Percentiles rank a stretch among this genome's conserved stretches.
phyloP scores from a whole-genome alignment of 2,888 invertebrate species.

The Tyria jacobaeae region DNA sequence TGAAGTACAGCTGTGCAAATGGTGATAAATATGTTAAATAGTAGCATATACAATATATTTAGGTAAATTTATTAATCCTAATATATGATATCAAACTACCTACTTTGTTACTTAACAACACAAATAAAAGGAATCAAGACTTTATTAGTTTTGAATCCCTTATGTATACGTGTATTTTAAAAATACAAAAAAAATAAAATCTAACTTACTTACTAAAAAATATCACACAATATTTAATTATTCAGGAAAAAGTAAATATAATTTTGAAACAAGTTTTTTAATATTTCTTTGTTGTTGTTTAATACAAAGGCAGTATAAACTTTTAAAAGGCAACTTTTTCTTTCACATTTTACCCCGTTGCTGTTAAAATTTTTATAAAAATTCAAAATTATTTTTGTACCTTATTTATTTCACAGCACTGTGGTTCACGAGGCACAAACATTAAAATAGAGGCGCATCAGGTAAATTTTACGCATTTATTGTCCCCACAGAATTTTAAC shows the following conservation, averaged over 20 bases:
- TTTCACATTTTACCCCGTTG: constrained; percentile 21
- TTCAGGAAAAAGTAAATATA: not conserved
- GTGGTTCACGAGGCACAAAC: constrained; percentile 23
- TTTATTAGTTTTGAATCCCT: no score
- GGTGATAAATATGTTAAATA: not conserved
- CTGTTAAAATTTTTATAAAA: constrained; percentile 26
- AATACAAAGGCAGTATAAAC: constrained; percentile 1
- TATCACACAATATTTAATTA: no score
- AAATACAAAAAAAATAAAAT: not conserved
- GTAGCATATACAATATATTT: not conserved
- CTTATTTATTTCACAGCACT: constrained; percentile 44
- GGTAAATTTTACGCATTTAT: constrained; percentile 49
- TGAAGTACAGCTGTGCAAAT: constrained; percentile 26
- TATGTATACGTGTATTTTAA: no score
- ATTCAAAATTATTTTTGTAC: constrained; percentile 36
- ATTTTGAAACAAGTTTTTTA: not conserved
- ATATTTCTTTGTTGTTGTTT: not conserved
- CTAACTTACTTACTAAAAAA: no score
- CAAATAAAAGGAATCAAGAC: no score
- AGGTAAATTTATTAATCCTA: not conserved
- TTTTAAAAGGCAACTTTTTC: not conserved
- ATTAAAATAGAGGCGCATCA: constrained; percentile 29
- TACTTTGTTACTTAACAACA: no score
- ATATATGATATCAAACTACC: not conserved
- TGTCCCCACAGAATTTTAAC: constrained; percentile 50